Conservation (phyloP, 2,888 invertebrate species). For the Rhingia rostrata region DNA sequence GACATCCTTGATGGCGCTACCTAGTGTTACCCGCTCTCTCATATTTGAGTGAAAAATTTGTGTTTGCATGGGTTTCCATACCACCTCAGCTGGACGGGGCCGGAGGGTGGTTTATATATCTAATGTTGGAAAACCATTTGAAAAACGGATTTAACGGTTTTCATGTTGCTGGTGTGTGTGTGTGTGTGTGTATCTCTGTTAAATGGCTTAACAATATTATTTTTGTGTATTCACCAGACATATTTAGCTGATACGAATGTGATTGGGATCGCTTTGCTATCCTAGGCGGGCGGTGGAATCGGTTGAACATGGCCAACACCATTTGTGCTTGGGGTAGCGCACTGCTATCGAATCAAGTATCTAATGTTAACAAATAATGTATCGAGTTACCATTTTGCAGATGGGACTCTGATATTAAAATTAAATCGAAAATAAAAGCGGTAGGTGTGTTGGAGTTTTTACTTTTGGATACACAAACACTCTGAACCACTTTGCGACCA, state of each 20-base stretch:
- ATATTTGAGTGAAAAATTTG: constrained; percentile 35
- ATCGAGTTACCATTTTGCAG: constrained; percentile 30
- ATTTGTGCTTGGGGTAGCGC: background rate
- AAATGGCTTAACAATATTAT: constrained; percentile 65
- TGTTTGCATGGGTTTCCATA: constrained; percentile 20
- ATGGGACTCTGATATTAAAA: constrained; percentile 29
- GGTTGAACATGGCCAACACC: constrained; percentile 44
- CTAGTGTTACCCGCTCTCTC: constrained; percentile 30
- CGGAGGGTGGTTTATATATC: background rate
- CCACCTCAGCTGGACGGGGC: background rate
- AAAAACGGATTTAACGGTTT: constrained; percentile 40
- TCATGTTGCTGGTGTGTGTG: constrained; percentile 14
- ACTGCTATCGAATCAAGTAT: constrained; percentile 46
- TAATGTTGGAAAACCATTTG: constrained; percentile 32
- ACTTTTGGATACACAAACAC: constrained; percentile 11
- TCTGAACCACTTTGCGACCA: constrained; percentile 37
- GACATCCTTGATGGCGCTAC: constrained; percentile 43
- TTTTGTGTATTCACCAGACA: constrained; percentile 56
- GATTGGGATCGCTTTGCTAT: constrained; percentile 36
- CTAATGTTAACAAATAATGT: constrained; percentile 20
- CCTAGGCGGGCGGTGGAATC: constrained; percentile 49
- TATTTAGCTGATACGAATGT: constrained; percentile 7
- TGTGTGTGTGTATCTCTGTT: constrained; percentile 19
- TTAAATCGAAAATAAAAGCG: constrained; percentile 4
- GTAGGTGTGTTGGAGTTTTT: background rate